Base-by-base conservation (phyloP, 1,140 invertebrate genomes). In the Grapholita molesta region DNA sequence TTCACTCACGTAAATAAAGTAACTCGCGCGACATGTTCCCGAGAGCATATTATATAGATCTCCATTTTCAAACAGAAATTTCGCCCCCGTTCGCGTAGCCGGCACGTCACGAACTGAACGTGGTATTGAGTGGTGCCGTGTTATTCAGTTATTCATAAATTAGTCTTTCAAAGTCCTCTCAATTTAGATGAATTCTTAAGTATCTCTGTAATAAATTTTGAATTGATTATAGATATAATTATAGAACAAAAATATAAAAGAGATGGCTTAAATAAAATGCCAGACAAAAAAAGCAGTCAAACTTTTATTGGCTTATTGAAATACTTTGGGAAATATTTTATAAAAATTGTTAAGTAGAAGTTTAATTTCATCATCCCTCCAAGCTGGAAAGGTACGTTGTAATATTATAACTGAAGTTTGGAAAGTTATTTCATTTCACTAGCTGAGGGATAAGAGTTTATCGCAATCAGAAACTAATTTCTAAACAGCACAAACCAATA, bases 371-470 rank as follows among this genome's bases (percentile, higher is more conserved):
- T 74, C 68, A 67, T 70, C 38, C 68, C 32, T 70, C 61, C 64
- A 65, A 78, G 70, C 74, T 55, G 68, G 76, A 73, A 28, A 61
- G 24, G 25, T 61, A 61, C 55, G 12, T 61, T 25, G 53, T 32
- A 32, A 61, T 68, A 75, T 75, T 77, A 76, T 79, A 72, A 70
- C 66, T 61, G 23, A 75, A 79, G 73, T 81, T 81, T 65, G 42
- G 70, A 67, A 75, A 77, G 77, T 79, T 77, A 79, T 79, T 81
- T 79, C 70, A 79, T 81, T 81, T 79, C 69, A 74, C 68, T 76
- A 74, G 71, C 68, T 71, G 64, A 67, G 69, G 72, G 69, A 80
- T 74, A 75, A 72, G 74, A 77, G 71, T 72, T 79, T 21, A 48
- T 8, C 12, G 61, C 53, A 66, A 68, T 71, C 24, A 38, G 57